phyloP scores from a whole-genome alignment of 1,140 invertebrate species.

The Drosophila repleta region DNA sequence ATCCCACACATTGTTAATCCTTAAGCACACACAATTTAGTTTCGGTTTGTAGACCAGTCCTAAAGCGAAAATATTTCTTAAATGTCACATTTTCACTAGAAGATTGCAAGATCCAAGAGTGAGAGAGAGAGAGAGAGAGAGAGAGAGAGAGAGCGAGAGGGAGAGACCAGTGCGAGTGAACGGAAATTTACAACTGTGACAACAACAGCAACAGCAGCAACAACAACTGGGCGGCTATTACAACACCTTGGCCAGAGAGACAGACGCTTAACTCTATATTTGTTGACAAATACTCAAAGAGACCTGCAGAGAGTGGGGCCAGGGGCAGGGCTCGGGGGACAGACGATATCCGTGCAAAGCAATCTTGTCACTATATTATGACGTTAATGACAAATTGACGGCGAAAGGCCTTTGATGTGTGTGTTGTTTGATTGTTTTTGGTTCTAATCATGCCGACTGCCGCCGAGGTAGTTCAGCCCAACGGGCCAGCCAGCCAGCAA shows the following conservation, averaged over 20 bases:
- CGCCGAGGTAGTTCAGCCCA: conserved; percentile 65
- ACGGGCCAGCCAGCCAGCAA: conserved; percentile 7
- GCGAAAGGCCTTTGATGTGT: conserved; percentile 70
- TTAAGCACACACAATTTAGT: conserved; percentile 35
- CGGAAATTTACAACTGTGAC: conserved; percentile 71
- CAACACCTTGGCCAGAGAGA: conserved; percentile 64
- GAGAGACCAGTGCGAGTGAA: conserved; percentile 28
- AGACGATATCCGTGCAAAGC: conserved; percentile 78
- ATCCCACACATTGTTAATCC: conserved; percentile 77
- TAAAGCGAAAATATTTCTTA: conserved; percentile 39
- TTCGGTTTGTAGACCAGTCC: conserved; percentile 10
- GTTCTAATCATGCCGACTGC: conserved; percentile 80
- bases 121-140: not conserved
- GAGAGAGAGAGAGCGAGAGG: not conserved
- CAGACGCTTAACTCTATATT: conserved; percentile 73
- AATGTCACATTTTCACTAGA: conserved; percentile 68
- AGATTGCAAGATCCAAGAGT: conserved; percentile 27
- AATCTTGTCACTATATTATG: conserved; percentile 82
- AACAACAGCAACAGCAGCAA: conserved; percentile 16
- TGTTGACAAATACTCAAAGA: conserved; percentile 67
- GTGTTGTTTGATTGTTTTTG: conserved; percentile 81
- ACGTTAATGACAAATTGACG: conserved; percentile 82
- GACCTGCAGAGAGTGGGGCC: too few relatives aligned
- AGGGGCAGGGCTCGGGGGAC: not conserved
- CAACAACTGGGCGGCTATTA: conserved; percentile 52